Conservation (phyloP, 1,140 invertebrate species). For the Drosophila paulistorum region DNA sequence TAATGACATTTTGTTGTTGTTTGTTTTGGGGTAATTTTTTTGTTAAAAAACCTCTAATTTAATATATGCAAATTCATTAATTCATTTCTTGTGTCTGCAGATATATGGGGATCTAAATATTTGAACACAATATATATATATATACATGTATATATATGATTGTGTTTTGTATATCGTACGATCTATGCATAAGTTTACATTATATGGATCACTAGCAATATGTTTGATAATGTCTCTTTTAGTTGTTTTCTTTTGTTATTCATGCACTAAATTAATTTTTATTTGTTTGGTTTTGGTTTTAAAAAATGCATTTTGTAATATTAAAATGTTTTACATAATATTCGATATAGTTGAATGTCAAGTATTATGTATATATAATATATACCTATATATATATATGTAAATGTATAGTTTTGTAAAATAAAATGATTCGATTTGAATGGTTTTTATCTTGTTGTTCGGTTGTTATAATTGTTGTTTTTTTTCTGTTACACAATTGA, state of each 20-base stretch:
- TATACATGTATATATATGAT: not conserved
- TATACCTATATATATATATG: constrained; percentile 19
- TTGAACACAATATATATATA: constrained; percentile 18
- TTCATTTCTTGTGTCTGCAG: constrained; percentile 28
- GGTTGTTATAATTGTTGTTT: constrained; percentile 44
- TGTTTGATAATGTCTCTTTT: constrained; percentile 42
- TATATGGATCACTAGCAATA: constrained; percentile 50
- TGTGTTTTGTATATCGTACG: constrained; percentile 12
- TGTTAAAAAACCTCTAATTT: not conserved
- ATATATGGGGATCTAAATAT: constrained; percentile 35
- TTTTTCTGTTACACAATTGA: constrained; percentile 43
- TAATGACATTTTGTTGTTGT: not conserved
- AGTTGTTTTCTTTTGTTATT: constrained; percentile 9
- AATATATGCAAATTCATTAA: constrained; percentile 7
- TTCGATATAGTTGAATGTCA: constrained; percentile 13
- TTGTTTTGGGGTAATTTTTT: constrained; percentile 30
- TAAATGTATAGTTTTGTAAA: constrained; percentile 32
- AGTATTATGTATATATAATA: constrained; percentile 34
- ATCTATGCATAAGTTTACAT: constrained; percentile 27
- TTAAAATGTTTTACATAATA: constrained; percentile 17
- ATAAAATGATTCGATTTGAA: constrained; percentile 42
- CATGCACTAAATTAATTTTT: constrained; percentile 6
- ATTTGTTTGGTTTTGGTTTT: not conserved
- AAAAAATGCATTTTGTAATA: constrained; percentile 18
- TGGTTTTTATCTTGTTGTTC: not conserved